Evolutionary conservation across 2,113 vertebrate genomes (phyloP).

Genomic region (Gnathonemus echidnorhynchus): DNA sequence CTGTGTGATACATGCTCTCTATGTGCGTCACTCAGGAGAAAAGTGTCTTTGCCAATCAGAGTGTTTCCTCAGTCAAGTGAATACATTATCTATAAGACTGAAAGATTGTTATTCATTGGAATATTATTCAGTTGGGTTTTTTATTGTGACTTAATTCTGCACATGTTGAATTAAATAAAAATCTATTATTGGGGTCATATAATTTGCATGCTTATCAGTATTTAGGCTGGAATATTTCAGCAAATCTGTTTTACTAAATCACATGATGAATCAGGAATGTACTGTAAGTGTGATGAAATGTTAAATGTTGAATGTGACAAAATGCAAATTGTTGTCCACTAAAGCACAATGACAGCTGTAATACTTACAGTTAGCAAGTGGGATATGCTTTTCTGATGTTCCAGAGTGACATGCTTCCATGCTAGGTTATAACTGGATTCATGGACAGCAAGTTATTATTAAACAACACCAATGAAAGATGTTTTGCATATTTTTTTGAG

Average conservation of each 20-base stretch:
- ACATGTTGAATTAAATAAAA: not conserved
- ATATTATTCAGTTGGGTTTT: not conserved
- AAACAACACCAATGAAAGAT: not conserved
- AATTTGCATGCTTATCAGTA: not conserved
- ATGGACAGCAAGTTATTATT: not conserved
- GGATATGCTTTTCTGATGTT: not conserved
- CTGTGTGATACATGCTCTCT: not conserved
- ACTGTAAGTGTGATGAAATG: not conserved
- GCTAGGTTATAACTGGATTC: not conserved
- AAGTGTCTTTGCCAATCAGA: not conserved
- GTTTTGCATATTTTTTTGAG: not conserved
- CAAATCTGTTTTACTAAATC: not conserved
- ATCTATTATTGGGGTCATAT: not conserved
- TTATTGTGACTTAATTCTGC: not conserved
- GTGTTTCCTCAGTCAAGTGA: not conserved
- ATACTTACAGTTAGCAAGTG: not conserved
- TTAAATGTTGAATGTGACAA: not conserved
- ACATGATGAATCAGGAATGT: not conserved
- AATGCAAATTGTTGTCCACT: not conserved
- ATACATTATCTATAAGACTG: not conserved
- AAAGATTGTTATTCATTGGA: not conserved
- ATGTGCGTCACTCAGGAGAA: not conserved
- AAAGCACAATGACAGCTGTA: not conserved
- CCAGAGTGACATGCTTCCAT: not conserved
- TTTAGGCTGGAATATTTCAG: not conserved